Evolutionary conservation across 2,888 invertebrate genomes (phyloP).

Genomic region (Lottia scabra): DNA sequence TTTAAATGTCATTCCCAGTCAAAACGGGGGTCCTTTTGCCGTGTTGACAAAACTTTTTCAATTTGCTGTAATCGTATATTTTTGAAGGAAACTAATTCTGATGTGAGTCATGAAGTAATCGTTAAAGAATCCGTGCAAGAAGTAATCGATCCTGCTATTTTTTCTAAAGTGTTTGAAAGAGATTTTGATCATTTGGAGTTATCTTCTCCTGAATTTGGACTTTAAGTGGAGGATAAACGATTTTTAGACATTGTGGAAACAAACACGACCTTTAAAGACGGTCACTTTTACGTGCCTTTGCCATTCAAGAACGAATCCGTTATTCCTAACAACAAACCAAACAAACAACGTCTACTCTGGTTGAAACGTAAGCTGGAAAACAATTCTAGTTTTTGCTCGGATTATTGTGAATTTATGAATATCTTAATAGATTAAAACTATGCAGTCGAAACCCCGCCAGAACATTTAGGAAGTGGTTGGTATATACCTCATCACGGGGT

Average conservation of each 20-base stretch:
- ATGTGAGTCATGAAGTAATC: background rate
- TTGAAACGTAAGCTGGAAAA: conserved; percentile 5
- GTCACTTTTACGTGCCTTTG: background rate
- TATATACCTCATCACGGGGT: conserved; percentile 22
- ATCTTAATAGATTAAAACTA: background rate
- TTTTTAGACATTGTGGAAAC: background rate
- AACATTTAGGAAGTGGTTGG: conserved; percentile 2
- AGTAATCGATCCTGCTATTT: background rate
- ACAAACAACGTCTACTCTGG: background rate
- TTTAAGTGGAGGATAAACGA: background rate
- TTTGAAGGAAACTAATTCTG: background rate
- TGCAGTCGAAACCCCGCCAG: background rate
- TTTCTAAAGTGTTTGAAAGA: background rate
- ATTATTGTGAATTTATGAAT: conserved; percentile 18
- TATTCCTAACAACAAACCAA: background rate
- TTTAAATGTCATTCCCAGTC: background rate
- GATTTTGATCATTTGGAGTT: background rate
- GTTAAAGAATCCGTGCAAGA: background rate
- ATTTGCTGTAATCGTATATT: background rate
- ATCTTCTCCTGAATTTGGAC: background rate
- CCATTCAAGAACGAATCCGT: background rate
- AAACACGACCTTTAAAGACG: background rate
- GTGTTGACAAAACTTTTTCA: background rate
- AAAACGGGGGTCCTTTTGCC: background rate
- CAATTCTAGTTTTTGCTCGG: background rate